Percentiles rank a stretch among this genome's conserved stretches.
phyloP scores from a whole-genome alignment of 2,797 vertebrate genomes.

The Cirrhinus molitorella region DNA sequence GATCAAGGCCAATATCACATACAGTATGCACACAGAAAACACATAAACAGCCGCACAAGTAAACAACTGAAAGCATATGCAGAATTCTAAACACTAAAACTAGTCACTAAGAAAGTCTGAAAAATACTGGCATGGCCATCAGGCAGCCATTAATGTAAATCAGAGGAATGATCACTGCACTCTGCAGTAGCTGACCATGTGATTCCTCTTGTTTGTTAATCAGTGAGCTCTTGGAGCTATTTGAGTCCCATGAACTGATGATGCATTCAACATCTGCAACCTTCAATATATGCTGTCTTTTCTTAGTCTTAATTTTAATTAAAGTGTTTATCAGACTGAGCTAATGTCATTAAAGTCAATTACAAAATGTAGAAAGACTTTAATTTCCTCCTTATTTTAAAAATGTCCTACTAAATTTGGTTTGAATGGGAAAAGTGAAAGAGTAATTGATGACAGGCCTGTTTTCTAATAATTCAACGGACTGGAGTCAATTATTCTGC shows the following conservation, averaged over 20 bases:
- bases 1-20: constrained; percentile 10
- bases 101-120: not conserved
- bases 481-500: no score
- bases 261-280: not conserved
- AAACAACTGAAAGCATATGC: not conserved
- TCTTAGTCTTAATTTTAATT: not conserved
- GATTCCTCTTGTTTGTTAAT: constrained; percentile 27
- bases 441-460: no score
- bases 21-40: not conserved
- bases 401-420: not conserved
- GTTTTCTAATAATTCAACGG: no score
- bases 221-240: constrained; percentile 3
- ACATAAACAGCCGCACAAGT: no score
- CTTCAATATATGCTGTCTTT: not conserved
- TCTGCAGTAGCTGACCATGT: constrained; percentile 11
- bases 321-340: not conserved
- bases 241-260: not conserved
- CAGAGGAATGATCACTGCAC: not conserved
- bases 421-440: not conserved
- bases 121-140: not conserved
- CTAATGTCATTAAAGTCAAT: not conserved
- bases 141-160: constrained; percentile 20
- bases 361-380: no score
- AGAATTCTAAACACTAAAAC: not conserved
- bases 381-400: not conserved